Percentiles rank a stretch among this genome's conserved stretches.
These are phyloP conservation scores for Branchipolynoe longqiensis DNA, from an alignment of 2,888 invertebrate species.

Conservation along the genomic window DNA sequence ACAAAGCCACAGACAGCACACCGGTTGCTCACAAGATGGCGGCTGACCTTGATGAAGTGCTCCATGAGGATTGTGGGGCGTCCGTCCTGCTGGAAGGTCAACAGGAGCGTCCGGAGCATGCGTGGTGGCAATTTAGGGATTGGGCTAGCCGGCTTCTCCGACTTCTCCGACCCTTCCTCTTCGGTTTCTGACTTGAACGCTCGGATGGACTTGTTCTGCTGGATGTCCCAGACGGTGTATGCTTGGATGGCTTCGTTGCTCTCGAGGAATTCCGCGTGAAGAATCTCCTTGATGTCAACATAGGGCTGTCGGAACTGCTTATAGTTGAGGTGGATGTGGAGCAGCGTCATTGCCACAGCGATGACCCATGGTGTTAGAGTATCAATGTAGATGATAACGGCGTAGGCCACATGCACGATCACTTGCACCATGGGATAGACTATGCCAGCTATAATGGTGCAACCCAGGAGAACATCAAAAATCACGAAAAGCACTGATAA, in stretches of 20 bases:
- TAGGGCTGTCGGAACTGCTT: conserved; percentile 29
- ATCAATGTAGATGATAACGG: conserved; percentile 43
- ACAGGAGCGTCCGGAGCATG: conserved; percentile 28
- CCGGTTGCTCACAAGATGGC: conserved; percentile 42
- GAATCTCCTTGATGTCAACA: conserved; percentile 38
- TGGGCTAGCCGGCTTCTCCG: conserved; percentile 1
- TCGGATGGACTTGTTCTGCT: conserved; percentile 13
- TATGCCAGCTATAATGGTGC: not conserved
- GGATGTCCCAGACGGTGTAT: conserved; percentile 33
- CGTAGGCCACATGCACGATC: conserved; percentile 17
- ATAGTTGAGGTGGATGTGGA: conserved; percentile 3
- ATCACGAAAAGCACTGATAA: not conserved
- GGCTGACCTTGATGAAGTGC: conserved; percentile 36
- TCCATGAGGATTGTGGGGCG: conserved; percentile 40
- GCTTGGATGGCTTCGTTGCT: conserved; percentile 26
- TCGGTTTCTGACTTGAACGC: conserved; percentile 45
- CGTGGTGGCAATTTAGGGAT: conserved; percentile 21
- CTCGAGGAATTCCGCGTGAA: conserved; percentile 24
- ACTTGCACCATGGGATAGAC: conserved; percentile 38
- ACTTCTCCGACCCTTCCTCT: not conserved
- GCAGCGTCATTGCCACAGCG: not conserved
- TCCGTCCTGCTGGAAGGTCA: conserved; percentile 32
- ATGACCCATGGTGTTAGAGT: conserved; percentile 22
- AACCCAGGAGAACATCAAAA: not conserved
- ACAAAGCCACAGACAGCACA: not conserved